phyloP scores from a whole-genome alignment of 23 tunicate species.

The Styela plicata region DNA sequence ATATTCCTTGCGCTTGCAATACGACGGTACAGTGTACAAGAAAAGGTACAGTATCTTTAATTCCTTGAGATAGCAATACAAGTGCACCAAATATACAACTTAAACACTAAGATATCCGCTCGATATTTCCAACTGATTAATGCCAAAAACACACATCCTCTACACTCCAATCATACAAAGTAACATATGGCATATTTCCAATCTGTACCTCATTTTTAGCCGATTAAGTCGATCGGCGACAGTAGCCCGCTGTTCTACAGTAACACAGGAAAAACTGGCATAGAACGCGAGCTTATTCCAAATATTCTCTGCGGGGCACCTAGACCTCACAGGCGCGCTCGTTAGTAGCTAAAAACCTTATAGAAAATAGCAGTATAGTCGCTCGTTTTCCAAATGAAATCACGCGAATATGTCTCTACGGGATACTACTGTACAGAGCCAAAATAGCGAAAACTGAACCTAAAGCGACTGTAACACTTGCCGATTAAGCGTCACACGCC shows the following conservation, averaged over 20 bases:
- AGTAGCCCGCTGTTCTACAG: background rate
- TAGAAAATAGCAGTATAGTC: background rate
- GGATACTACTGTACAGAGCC: slow-evolving; percentile 11
- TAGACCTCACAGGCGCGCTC: background rate
- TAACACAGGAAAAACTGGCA: background rate
- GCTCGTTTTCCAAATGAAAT: background rate
- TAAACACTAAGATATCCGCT: no score
- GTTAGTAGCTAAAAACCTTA: background rate
- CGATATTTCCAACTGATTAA: no score
- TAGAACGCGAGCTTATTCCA: background rate
- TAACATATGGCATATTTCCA: background rate
- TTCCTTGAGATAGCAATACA: no score
- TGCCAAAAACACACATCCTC: background rate
- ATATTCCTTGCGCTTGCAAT: no score
- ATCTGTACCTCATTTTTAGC: background rate
- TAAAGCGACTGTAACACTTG: background rate
- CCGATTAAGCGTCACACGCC: background rate
- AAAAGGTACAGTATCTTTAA: no score
- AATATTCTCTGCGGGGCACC: background rate
- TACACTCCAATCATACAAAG: background rate
- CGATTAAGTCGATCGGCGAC: background rate
- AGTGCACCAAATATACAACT: no score
- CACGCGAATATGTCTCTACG: slow-evolving; percentile 6
- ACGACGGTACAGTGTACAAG: no score
- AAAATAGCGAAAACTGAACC: background rate